Evolutionary conservation across 1,140 invertebrate genomes (phyloP), one percentile per base, ranked within the genome.

Genomic region (Pachyrhynchus sulphureomaculatus): DNA sequence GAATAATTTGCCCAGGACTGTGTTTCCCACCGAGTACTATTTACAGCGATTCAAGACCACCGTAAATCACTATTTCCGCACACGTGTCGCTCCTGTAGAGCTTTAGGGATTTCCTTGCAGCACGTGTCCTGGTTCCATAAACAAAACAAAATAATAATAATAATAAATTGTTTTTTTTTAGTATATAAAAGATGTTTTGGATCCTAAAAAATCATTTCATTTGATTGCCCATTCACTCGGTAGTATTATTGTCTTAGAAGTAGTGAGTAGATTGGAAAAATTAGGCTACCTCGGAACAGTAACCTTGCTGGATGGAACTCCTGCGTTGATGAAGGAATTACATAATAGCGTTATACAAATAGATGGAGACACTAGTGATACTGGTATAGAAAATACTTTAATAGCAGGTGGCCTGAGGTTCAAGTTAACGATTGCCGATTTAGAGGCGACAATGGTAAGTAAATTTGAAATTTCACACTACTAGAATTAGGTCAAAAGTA

Each of bases 151-250:
- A 42, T 36, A 9, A n/a, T 54, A 2, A n/a, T 39, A 12, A 17
- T 54, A 6, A 15, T n/a, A 15, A 9, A 21, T 21, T 12, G 20
- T 54, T 44, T 18, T 18, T 10, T 10, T 10, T 12, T 13, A 24
- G 13, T 17, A n/a, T 9, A 45, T 29, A 36, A 39, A 13, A 1
- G 5, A 18, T 39, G 20, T 26, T 51, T 39, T n/a, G n/a, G n/a
- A n/a, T n/a, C n/a, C n/a, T n/a, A n/a, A n/a, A n/a, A n/a, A n/a
- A n/a, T n/a, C n/a, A 2, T 86, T 82, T 72, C 81, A 79, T 55
- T 65, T 88, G 0, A 76, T 86, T n/a, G 85, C 84, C 5, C 86
- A 87, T 74, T 87, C 85, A 20, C 86, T 81, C 68, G 86, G 86
- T 29, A 72, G 78, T n/a, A 68, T 82, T 13, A 69, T 86, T 9